A percentile compares a stretch with the other conserved stretches of the same genome.
phyloP scores from a whole-genome alignment of 2,113 vertebrate genomes.

The Tachycineta bicolor region DNA sequence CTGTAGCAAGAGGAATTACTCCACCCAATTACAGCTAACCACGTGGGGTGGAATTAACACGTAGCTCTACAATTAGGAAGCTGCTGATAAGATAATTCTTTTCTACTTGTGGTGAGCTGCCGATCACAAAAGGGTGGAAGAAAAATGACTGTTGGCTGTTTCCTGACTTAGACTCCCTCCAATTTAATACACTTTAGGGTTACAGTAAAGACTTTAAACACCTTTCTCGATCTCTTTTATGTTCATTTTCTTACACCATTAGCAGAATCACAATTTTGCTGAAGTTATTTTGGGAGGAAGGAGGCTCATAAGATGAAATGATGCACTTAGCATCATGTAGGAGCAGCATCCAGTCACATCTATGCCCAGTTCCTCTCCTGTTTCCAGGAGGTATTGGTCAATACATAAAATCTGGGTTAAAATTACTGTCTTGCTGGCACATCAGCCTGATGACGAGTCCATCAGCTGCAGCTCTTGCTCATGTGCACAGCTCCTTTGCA shows the following conservation, averaged over 20 bases:
- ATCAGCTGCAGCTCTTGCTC: neutral
- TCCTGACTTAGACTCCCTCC: neutral
- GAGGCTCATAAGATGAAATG: neutral
- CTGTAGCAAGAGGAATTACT: neutral
- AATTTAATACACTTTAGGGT: neutral
- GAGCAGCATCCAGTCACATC: neutral
- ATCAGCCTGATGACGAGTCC: neutral
- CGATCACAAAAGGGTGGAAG: neutral
- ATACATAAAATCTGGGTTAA: neutral
- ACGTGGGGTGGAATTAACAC: neutral
- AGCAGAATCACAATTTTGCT: conserved; percentile 6
- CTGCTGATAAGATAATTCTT: neutral
- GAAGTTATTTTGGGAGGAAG: conserved; percentile 16
- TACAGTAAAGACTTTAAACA: neutral
- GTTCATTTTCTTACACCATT: conserved; percentile 7
- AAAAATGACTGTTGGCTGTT: neutral
- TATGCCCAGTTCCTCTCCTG: neutral
- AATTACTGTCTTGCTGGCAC: neutral
- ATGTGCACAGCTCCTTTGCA: neutral
- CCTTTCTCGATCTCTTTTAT: neutral
- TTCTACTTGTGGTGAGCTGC: neutral
- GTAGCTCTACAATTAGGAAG: neutral
- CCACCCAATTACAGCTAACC: neutral
- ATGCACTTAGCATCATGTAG: neutral
- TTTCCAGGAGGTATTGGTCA: neutral